phyloP scores from a whole-genome alignment of 2,113 vertebrate genomes.

The Grammomys dolichurus region DNA sequence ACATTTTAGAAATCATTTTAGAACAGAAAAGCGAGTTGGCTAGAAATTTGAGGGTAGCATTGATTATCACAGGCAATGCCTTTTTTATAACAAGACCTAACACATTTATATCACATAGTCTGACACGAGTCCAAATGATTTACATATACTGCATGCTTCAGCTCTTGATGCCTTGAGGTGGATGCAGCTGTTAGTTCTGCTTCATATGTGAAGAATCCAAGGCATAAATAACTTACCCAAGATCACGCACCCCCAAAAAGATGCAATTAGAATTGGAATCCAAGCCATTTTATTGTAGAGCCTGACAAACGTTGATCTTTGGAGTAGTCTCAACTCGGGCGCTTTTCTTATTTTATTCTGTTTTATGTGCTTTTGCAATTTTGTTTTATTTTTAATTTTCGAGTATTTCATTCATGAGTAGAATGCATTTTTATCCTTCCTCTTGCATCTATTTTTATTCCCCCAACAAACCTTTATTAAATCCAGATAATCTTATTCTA shows the following conservation, averaged over 20 bases:
- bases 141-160: background rate
- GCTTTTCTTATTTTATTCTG: background rate
- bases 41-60: background rate
- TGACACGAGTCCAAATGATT: background rate
- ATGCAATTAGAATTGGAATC: background rate
- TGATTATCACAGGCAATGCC: background rate
- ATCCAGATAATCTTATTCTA: background rate
- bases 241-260: background rate
- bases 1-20: background rate
- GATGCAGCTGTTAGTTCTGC: background rate
- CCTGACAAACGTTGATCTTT: background rate
- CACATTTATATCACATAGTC: background rate
- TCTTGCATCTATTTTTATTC: background rate
- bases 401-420: background rate
- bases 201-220: background rate
- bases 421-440: background rate
- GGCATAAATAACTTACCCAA: background rate
- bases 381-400: background rate
- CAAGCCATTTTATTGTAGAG: background rate
- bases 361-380: background rate
- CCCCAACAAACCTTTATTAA: background rate
- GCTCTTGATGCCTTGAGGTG: background rate
- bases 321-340: background rate
- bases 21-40: background rate
- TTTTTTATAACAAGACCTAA: background rate